Conservation (phyloP, 2,797 vertebrate genomes). For the Acipenser oxyrinchus region DNA sequence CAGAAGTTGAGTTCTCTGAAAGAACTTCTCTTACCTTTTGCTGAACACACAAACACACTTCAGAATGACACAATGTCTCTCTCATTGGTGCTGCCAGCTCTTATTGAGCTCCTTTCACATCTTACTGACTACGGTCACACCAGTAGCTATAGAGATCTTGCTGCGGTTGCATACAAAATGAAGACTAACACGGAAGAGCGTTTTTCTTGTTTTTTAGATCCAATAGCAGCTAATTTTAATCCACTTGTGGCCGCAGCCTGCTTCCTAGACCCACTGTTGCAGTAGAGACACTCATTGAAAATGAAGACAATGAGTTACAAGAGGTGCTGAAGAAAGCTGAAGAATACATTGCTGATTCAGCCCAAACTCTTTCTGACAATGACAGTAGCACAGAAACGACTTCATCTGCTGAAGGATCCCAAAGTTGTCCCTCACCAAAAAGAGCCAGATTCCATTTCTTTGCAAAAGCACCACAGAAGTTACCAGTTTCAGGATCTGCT, state of each 20-base stretch:
- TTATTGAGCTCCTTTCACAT: background rate
- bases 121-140: background rate
- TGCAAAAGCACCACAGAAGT: too few relatives aligned
- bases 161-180: background rate
- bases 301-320: background rate
- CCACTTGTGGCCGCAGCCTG: slow-evolving; percentile 1
- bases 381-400: too few relatives aligned
- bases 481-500: too few relatives aligned
- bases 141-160: background rate
- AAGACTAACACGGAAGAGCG: background rate
- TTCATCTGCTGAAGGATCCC: too few relatives aligned
- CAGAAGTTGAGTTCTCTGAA: background rate
- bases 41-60: background rate
- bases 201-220: background rate
- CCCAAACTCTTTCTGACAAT: too few relatives aligned
- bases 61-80: background rate
- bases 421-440: too few relatives aligned
- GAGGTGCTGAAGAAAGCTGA: too few relatives aligned
- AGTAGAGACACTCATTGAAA: background rate
- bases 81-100: background rate
- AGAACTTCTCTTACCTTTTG: background rate
- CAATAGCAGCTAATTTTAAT: background rate
- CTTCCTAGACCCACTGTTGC: background rate
- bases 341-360: too few relatives aligned
- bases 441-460: too few relatives aligned